A percentile compares a stretch with the other conserved stretches of the same genome.
These are phyloP conservation scores for Pangasius macronema DNA, from an alignment of 2,797 vertebrate species.

Conservation along the genomic window DNA sequence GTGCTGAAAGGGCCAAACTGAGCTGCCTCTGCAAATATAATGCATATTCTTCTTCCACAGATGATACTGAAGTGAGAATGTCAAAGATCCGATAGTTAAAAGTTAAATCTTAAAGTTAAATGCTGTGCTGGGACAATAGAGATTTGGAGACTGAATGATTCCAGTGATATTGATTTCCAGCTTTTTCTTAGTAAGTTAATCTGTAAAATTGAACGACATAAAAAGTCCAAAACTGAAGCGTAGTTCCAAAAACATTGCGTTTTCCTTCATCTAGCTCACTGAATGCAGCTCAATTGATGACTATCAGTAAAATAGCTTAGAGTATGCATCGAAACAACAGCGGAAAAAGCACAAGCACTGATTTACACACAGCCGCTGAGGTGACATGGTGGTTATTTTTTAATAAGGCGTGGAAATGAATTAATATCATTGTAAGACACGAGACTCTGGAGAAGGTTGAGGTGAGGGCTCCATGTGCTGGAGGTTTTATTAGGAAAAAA, in stretches of 20 bases:
- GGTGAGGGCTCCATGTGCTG: too few relatives aligned
- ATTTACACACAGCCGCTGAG: conserved; percentile 12
- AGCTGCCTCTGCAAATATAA: background rate
- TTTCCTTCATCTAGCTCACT: background rate
- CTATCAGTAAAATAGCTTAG: background rate
- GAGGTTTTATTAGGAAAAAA: background rate
- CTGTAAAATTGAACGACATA: background rate
- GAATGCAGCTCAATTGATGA: too few relatives aligned
- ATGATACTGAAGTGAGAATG: background rate
- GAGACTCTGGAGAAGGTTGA: background rate
- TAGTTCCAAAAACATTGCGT: background rate
- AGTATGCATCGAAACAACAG: background rate
- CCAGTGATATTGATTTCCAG: background rate
- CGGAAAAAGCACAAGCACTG: background rate
- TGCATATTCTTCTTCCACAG: background rate
- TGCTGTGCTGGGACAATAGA: background rate
- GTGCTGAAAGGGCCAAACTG: background rate
- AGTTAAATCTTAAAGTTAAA: background rate
- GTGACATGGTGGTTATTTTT: background rate
- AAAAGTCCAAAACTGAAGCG: background rate
- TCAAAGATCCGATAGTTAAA: background rate
- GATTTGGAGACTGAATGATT: background rate
- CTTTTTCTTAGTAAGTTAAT: background rate
- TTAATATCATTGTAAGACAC: background rate
- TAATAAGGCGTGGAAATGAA: background rate